Evolutionary conservation across 2,113 vertebrate species (phyloP), one percentile per base, ranked within the genome.

Genomic region (Haemorhous mexicanus): DNA sequence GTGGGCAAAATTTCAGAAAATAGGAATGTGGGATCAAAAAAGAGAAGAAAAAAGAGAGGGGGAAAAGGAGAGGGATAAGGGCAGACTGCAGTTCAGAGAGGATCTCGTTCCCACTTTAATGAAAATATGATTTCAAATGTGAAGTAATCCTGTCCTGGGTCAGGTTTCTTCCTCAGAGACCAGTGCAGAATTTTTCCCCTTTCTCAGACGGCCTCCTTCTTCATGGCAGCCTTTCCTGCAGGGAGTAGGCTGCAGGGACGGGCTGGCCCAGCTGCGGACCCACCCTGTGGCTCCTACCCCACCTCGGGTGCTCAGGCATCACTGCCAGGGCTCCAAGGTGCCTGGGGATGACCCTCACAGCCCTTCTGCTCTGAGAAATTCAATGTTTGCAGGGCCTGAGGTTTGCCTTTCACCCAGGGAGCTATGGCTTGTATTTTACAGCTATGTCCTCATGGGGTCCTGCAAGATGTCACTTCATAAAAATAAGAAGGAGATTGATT

Each of bases 231-330:
- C 61, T 80, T 64, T 19, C 6, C 44, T 52, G 41, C 68, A 47
- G 10, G 72, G 35, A 67, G 39, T 1, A 1, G 32, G 47, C 32
- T 67, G 32, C 70, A 79, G 70, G 35, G 21, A 26, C 0, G 1
- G 47, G 30, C 35, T 91, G 32, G 11, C 9, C 14, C 11, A 8
- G 19, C 44, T 30, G 23, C 10, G 4, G 33, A 33, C 24, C 24
- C 21, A 43, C 32, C 8, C 27, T 32, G 20, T 21, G 41, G 49
- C 16, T 72, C 41, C 49, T 12, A 52, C 12, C 0, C 0, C 32
- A 77, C 13, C 35, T 64, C 0, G 0, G 8, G 22, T 2, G 1
- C 59, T 69, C 0, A 0, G 24, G 13, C 18, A 44, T 77, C 59
- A 17, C n/a, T 74, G 59, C 55, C 7, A 6, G 46, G 55, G 24